phyloP scores from a whole-genome alignment of 2,113 vertebrate species.

The Meles meles region DNA sequence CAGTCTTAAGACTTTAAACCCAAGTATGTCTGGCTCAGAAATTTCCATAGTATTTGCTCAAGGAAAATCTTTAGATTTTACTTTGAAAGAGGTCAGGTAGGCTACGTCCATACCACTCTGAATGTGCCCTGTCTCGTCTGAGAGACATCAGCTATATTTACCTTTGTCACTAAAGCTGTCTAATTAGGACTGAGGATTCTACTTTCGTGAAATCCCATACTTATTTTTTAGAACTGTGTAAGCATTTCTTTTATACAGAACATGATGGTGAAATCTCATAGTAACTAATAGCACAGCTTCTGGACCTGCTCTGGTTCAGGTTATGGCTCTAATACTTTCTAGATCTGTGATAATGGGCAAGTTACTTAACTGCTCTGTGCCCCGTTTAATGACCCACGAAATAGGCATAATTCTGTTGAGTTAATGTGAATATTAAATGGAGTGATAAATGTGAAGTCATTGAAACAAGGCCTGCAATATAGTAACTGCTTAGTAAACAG shows the following conservation, averaged over 20 bases:
- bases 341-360: neutral
- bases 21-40: neutral
- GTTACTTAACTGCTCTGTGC: neutral
- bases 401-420: neutral
- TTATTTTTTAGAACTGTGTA: neutral
- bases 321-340: neutral
- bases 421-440: neutral
- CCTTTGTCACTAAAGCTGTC: neutral
- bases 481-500: neutral
- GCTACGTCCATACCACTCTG: no score
- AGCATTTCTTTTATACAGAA: neutral
- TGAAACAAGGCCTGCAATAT: neutral
- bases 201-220: neutral
- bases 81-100: neutral
- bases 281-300: neutral
- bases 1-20: neutral
- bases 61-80: constrained; percentile 21
- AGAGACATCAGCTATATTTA: neutral
- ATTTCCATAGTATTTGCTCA: neutral
- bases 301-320: neutral
- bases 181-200: neutral
- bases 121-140: neutral
- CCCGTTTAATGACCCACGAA: neutral
- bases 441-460: neutral
- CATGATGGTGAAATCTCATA: neutral